Base-by-base conservation (phyloP, 2,113 vertebrate genomes). In the Prunella himalayana region DNA sequence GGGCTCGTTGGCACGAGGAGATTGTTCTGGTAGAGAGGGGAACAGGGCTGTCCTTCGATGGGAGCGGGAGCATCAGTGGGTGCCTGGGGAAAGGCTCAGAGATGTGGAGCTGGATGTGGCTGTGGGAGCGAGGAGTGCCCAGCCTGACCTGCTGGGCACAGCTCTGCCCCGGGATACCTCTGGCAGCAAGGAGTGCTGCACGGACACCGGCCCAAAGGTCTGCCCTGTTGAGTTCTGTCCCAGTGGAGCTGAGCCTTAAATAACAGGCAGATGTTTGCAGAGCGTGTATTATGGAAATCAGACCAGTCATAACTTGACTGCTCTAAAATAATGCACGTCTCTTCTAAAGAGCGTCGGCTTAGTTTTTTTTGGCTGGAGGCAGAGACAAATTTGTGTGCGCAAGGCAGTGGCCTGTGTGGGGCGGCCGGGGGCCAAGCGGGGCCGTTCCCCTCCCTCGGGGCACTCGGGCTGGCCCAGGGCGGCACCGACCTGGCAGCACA, bases 231-330 rank as follows among this genome's bases (percentile, higher is more conserved):
- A 60, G 57, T 56, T 61, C 65, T 94, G 83, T 94, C 80, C 77
- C 6, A 2, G 68, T 68, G 83, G 80, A 94, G 80, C 60, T 0
- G 7, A 90, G 83, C 88, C 81, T 93, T 92, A 83, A 96, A 83
- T 91, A 94, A 93, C 92, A 96, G 88, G 94, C 95, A 96, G 96
- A 94, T 92, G 80, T 96, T 95, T 95, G 87, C 78, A 86, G 91
- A 91, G 91, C 3, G 1, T 42, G 84, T 50, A 77, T 85, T 94
- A 89, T 92, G 91, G 94, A 96, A 94, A 92, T 92, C 91, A 91
- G 84, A 92, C 94, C 66, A 94, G 95, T 94, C 94, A 94, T 79
- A 92, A 94, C 91, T 92, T 92, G 94, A 94, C 73, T 95, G 93
- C 70, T 79, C 87, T 75, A 84, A 88, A 91, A 84, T 92, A 92